Base-by-base conservation (phyloP, 2,113 vertebrate species). In the Chinchilla lanigera region DNA sequence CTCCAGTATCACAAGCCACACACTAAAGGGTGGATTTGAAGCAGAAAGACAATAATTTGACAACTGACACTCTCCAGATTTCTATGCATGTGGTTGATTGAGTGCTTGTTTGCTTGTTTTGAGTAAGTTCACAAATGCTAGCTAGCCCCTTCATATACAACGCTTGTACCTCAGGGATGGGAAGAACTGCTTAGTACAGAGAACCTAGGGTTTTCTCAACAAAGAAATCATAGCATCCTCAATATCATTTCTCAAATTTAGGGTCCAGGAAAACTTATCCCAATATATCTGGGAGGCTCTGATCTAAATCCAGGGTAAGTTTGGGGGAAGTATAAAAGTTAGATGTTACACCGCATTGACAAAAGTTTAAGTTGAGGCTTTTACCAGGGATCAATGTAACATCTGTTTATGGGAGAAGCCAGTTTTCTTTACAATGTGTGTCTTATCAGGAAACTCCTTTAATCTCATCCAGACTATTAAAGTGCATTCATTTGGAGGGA, bases 61-160 rank as follows among this genome's bases (percentile, higher is more conserved):
- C 9, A 22, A 22, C 5, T 1, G 16, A 41, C 4, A 14, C 41
- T 50, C 10, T 38, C 41, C 50, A n/a, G 24, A 47, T 9, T n/a
- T 38, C 24, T 44, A 4, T 38, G 33, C 6, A 33, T 80, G 47
- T 56, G 24, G 58, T 82, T 4, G 33, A 24, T 20, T 22, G 28
- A 16, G 20, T 35, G 33, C 7, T 41, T 33, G 11, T 13, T 71
- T 80, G 82, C 26, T 69, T 81, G n/a, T 52, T 69, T n/a, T 17
- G 61, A 52, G 12, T 52, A 33, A 63, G 28, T 54, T 82, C 35
- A 44, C 82, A 89, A 92, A n/a, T 17, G 30, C n/a, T 44, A 30
- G 14, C 4, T 10, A 52, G 1, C 5, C 19, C 5, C 19, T 65
- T 28, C 20, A 19, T 28, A 20, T 5, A 17, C 1, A 33, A 10